Conservation (phyloP, 2,888 invertebrate species). For the Pherbina coryleti region DNA sequence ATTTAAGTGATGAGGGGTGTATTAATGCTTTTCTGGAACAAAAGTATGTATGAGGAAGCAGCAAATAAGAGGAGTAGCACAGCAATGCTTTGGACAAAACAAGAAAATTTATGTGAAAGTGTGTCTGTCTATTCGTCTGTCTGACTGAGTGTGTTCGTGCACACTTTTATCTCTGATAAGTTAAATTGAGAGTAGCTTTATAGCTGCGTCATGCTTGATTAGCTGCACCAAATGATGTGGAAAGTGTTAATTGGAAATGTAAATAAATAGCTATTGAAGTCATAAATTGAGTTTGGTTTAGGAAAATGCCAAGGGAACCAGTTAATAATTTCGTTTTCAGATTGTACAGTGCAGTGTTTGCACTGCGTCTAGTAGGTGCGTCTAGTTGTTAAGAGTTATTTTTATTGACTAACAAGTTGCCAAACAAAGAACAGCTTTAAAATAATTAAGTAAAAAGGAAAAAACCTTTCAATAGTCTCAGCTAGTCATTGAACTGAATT, state of each 20-base stretch:
- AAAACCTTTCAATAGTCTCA: no score
- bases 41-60: background rate
- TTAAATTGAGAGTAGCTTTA: constrained; percentile 16
- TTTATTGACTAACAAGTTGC: no score
- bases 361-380: background rate
- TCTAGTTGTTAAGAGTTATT: no score
- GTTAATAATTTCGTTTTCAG: no score
- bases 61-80: background rate
- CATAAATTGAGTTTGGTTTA: background rate
- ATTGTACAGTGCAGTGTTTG: no score
- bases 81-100: background rate
- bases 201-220: constrained; percentile 45
- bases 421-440: no score
- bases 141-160: background rate
- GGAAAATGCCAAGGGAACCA: background rate
- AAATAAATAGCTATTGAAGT: background rate
- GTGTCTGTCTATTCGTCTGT: background rate
- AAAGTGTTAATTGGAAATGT: constrained; percentile 51
- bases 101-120: background rate
- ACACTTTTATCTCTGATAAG: background rate
- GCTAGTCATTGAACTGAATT: no score
- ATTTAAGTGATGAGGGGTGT: background rate
- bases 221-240: constrained; percentile 50
- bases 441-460: no score
- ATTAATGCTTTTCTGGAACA: background rate